Evolutionary conservation across 2,888 invertebrate genomes (phyloP).

Genomic region (Trypoxylon attenuatum): DNA sequence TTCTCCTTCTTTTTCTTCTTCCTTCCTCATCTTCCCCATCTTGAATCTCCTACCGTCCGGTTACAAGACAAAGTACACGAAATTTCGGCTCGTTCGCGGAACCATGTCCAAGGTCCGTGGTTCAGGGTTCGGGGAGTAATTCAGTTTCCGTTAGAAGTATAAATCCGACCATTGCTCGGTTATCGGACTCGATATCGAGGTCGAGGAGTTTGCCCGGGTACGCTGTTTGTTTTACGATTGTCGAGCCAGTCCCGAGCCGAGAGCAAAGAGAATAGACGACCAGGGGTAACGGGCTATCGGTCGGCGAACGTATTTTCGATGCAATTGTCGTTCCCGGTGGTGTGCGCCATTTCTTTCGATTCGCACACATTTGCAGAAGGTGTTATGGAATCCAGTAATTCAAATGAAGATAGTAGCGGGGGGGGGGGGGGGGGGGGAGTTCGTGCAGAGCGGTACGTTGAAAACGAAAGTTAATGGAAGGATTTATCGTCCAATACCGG

Average conservation of each 20-base stretch:
- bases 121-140: constrained; percentile 4
- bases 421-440: not conserved
- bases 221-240: not conserved
- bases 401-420: not conserved
- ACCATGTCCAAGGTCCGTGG: constrained; percentile 10
- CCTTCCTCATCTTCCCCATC: not conserved
- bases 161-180: not conserved
- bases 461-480: constrained; percentile 2
- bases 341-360: not conserved
- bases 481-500: constrained; percentile 4
- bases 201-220: not conserved
- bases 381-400: not conserved
- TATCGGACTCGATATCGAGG: not conserved
- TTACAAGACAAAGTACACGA: too few species aligned
- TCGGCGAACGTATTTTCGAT: not conserved
- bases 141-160: not conserved
- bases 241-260: not conserved
- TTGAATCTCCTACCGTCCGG: not conserved
- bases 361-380: not conserved
- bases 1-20: not conserved
- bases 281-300: not conserved
- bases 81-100: constrained; percentile 14
- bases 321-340: too few species aligned
- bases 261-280: not conserved
- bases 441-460: not conserved